A percentile compares a stretch with the other conserved stretches of the same genome.
phyloP scores from a whole-genome alignment of 2,797 vertebrate species.

The Balearica regulorum region DNA sequence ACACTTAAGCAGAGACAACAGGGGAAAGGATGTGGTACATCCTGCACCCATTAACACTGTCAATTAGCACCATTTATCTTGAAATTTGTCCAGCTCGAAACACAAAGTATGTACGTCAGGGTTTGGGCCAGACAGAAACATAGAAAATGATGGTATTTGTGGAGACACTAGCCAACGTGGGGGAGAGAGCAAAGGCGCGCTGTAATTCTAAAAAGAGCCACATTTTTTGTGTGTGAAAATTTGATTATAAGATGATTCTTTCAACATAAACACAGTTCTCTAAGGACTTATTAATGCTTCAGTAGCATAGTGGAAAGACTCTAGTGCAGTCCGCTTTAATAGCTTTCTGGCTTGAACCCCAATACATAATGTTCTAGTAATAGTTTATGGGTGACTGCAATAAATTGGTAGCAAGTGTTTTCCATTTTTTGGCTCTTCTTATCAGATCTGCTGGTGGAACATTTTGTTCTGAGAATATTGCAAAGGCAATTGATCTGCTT shows the following conservation, averaged over 20 bases:
- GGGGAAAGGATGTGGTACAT: slow-evolving; percentile 49
- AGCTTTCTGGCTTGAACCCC: slow-evolving; percentile 79
- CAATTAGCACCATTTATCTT: slow-evolving; percentile 71
- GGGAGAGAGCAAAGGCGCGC: slow-evolving; percentile 55
- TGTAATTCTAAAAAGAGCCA: slow-evolving; percentile 52
- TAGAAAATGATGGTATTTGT: slow-evolving; percentile 56
- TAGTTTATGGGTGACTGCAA: slow-evolving; percentile 80
- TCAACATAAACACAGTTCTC: slow-evolving; percentile 68
- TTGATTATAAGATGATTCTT: slow-evolving; percentile 71
- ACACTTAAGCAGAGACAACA: slow-evolving; percentile 38
- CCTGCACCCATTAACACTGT: slow-evolving; percentile 62
- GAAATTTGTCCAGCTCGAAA: slow-evolving; percentile 68
- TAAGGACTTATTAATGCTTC: slow-evolving; percentile 72
- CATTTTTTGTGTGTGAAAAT: slow-evolving; percentile 66
- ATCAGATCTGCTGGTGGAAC: slow-evolving; percentile 75
- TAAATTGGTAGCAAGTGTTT: slow-evolving; percentile 81
- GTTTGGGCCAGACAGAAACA: slow-evolving; percentile 59
- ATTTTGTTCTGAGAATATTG: slow-evolving; percentile 77
- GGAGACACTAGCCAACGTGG: slow-evolving; percentile 39
- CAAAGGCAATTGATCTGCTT: slow-evolving; percentile 74
- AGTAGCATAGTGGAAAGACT: slow-evolving; percentile 71
- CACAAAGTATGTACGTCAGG: neutral
- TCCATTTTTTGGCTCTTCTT: slow-evolving; percentile 77
- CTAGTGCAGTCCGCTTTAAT: slow-evolving; percentile 73
- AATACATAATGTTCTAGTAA: slow-evolving; percentile 82